Base-by-base conservation (phyloP, 2,113 vertebrate genomes). In the Podiceps cristatus region DNA sequence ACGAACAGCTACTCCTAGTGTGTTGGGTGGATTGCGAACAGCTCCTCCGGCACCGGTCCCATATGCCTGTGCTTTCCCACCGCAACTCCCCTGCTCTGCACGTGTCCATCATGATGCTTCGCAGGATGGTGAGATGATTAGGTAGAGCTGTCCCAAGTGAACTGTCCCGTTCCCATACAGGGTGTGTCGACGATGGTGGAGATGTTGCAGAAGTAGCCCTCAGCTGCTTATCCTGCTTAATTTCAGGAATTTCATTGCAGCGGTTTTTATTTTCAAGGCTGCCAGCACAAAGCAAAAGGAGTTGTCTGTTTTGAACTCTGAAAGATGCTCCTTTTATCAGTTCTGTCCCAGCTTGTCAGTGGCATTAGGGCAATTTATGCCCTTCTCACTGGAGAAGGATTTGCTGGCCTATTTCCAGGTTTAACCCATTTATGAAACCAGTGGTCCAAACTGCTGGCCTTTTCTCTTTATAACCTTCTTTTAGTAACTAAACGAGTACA, bases 1-100 rank as follows among this genome's bases (percentile, higher is more conserved):
- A 58, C 18, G 8, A 29, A 18, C 29, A 33, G 44, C 72, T 47
- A 0, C 42, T 53, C 27, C 59, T 9, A 4, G 24, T 4, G 40
- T 7, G 0, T 0, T 11, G 72, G 50, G 44, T 3, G 23, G 33
- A 2, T 2, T 44, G 22, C 3, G 79, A 58, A 4, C 2, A 4
- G 52, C 49, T 93, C 40, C 17, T 20, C 55, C 8, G 0, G 9
- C 71, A 23, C 47, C 11, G 2, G 20, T 18, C 71, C 66, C 27
- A 0, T 11, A 0, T 3, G 5, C 11, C 79, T 6, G 20, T 18
- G 67, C 75, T 60, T 40, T 42, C 33, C 71, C 60, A 59, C 18
- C 12, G 3, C 1, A 3, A 11, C 40, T 37, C 0, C 4, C n/a
- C n/a, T 1, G 0, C 1, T 3, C 17, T 20, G 49, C 33, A 4